phyloP scores from a whole-genome alignment of 2,888 invertebrate genomes.

The Schizaphis graminum region DNA sequence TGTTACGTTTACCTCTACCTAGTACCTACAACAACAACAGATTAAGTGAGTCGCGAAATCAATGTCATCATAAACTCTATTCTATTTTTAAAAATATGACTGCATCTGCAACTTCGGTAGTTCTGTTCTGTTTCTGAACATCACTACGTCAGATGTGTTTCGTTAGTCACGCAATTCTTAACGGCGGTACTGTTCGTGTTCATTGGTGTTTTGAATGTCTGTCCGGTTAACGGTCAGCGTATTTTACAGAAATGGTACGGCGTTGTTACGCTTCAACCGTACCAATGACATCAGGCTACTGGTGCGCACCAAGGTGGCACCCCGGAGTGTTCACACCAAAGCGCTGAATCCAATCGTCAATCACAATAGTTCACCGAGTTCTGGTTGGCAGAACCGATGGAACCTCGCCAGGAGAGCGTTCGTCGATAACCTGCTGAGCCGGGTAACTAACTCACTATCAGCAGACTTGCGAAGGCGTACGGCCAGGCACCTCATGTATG shows the following conservation, averaged over 20 bases:
- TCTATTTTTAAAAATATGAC: slow-evolving; percentile 44
- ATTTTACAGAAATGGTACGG: slow-evolving; percentile 59
- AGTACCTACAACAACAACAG: neutral
- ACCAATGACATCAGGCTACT: slow-evolving; percentile 38
- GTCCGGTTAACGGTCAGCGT: slow-evolving; percentile 34
- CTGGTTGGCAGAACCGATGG: slow-evolving; percentile 68
- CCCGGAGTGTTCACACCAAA: slow-evolving; percentile 22
- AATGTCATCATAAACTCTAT: slow-evolving; percentile 6
- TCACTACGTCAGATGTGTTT: neutral
- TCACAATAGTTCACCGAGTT: slow-evolving; percentile 14
- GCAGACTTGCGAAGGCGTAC: slow-evolving; percentile 77
- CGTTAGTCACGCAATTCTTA: neutral
- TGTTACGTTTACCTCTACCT: neutral
- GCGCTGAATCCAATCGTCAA: slow-evolving; percentile 36
- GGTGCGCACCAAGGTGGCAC: slow-evolving; percentile 29
- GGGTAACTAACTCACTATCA: slow-evolving; percentile 79
- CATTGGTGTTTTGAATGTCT: slow-evolving; percentile 49
- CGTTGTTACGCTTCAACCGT: slow-evolving; percentile 42
- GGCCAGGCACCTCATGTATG: slow-evolving; percentile 77
- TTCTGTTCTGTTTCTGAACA: neutral
- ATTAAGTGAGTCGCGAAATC: slow-evolving; percentile 14
- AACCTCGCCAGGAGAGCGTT: slow-evolving; percentile 77
- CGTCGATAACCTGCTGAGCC: slow-evolving; percentile 79
- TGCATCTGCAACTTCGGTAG: neutral
- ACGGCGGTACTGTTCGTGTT: neutral